These are phyloP conservation scores for Onychostruthus taczanowskii DNA, from an alignment of 2,113 vertebrate species.

Conservation along the genomic window DNA sequence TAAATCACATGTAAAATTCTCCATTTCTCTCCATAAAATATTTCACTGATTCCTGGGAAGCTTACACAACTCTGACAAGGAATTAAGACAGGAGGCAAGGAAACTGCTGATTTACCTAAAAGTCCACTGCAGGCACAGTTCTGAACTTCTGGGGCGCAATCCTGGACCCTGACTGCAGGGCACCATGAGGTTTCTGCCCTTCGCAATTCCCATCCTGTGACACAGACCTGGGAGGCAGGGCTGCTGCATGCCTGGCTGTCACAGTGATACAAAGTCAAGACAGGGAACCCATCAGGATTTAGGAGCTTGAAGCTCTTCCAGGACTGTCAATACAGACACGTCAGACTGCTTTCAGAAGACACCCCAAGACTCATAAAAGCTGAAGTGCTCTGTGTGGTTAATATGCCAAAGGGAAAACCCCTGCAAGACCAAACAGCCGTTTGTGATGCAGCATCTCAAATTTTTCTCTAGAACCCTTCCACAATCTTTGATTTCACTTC, in stretches of 20 bases:
- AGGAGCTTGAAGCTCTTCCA: not conserved
- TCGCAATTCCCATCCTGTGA: rapidly evolving
- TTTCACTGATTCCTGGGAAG: not conserved
- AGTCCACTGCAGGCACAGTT: not conserved
- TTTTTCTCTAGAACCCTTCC: not conserved
- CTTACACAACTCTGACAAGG: not conserved
- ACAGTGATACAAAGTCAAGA: not conserved
- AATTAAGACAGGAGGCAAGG: not conserved
- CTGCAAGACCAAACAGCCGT: not conserved
- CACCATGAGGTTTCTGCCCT: not conserved
- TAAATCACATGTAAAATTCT: not conserved
- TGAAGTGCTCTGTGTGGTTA: not conserved
- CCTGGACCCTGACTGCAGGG: not conserved
- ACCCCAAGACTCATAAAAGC: not conserved
- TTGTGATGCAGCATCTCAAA: not conserved
- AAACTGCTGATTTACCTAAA: not conserved
- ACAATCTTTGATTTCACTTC: not conserved
- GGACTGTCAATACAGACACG: not conserved
- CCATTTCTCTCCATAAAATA: not conserved
- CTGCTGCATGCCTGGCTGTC: not conserved
- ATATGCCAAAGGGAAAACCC: not conserved
- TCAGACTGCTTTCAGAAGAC: not conserved
- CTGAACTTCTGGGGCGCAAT: not conserved
- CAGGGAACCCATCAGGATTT: not conserved
- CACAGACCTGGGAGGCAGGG: not conserved